phyloP scores from a whole-genome alignment of 2,888 invertebrate species.

The Odiellus spinosus region DNA sequence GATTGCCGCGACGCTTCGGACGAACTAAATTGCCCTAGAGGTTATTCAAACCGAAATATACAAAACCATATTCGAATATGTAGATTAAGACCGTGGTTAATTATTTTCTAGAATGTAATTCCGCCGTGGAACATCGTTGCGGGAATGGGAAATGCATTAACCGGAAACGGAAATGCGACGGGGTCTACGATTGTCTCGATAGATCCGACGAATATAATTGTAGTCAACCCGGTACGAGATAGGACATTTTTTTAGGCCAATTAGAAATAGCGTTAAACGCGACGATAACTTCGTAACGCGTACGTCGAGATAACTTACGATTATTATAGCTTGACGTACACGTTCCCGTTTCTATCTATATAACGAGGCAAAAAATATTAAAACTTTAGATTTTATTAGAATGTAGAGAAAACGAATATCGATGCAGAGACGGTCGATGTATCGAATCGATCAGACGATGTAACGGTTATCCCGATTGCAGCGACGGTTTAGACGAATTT shows the following conservation, averaged over 20 bases:
- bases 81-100: no score
- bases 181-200: slow-evolving; percentile 42
- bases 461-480: slow-evolving; percentile 42
- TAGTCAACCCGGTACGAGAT: slow-evolving; percentile 4
- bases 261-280: no score
- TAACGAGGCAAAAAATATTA: no score
- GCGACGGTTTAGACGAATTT: slow-evolving; percentile 42
- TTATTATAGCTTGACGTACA: no score
- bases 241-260: no score
- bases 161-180: slow-evolving; percentile 39
- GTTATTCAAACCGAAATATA: no score
- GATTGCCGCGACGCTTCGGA: slow-evolving; percentile 16
- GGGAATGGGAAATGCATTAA: slow-evolving; percentile 46
- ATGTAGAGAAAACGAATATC: slow-evolving; percentile 22
- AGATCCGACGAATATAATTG: slow-evolving; percentile 39
- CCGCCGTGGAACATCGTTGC: slow-evolving; percentile 33
- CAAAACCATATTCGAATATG: no score
- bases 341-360: no score
- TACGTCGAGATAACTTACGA: no score
- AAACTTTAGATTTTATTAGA: no score
- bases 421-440: slow-evolving; percentile 44
- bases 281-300: no score
- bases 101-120: no score
- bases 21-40: slow-evolving; percentile 20
- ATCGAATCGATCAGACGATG: slow-evolving; percentile 40